These are phyloP conservation scores for Rhodeus uyekii DNA, from an alignment of 2,797 vertebrate species.

Conservation along the genomic window DNA sequence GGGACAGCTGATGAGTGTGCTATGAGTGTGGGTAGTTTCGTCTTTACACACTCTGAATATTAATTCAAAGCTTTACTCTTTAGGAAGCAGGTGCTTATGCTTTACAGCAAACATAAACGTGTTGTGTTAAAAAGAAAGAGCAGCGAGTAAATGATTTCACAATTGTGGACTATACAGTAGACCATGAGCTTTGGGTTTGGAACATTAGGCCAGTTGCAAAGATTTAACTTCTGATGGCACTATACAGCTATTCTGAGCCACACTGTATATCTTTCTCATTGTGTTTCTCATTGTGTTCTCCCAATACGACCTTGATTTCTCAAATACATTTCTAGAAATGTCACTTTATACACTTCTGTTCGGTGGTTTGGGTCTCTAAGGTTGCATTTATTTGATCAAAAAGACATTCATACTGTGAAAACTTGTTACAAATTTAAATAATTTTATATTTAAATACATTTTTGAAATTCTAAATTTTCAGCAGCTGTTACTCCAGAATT, in stretches of 20 bases:
- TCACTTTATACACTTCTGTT: not conserved
- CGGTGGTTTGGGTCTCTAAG: not conserved
- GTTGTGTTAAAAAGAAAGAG: not conserved
- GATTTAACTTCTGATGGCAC: not conserved
- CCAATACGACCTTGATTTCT: not conserved
- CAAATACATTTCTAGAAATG: not conserved
- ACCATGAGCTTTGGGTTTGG: not conserved
- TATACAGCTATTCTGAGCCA: not conserved
- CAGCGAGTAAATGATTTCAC: not conserved
- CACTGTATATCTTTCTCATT: too few species aligned
- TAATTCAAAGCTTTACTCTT: not conserved
- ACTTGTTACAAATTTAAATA: not conserved
- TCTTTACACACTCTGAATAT: conserved; percentile 14
- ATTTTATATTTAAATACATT: not conserved
- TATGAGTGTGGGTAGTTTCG: conserved; percentile 50
- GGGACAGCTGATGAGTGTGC: conserved; percentile 56
- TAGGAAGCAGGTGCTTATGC: not conserved
- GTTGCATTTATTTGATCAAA: not conserved
- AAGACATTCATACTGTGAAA: not conserved
- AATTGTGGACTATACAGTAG: not conserved
- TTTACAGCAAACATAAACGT: not conserved
- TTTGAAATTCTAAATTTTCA: not conserved
- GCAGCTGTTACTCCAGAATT: not conserved
- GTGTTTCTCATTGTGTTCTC: not conserved
- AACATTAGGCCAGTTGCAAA: too few species aligned